Evolutionary conservation across 2,113 vertebrate species (phyloP), one percentile per base, ranked within the genome.

Genomic region (Aegithalos caudatus): DNA sequence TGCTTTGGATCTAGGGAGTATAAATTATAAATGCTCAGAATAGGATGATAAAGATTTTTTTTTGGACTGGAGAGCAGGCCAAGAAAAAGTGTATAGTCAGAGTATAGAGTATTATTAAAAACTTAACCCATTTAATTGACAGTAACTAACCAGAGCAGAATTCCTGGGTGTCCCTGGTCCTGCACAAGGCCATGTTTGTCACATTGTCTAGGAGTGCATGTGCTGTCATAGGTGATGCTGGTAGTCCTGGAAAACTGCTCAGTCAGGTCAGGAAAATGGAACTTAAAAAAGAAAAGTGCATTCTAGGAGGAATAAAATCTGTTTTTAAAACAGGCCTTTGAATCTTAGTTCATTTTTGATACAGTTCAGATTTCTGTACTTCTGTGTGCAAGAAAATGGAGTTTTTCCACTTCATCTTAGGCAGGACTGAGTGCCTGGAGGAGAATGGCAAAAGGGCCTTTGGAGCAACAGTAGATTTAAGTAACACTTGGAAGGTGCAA

Each of bases 381-480:
- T 74, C 18, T 74, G 5, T 58, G 47, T 40, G 54, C n/a, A 61
- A 37, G 66, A 45, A 81, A 65, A 53, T 65, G 5, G 2, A 56
- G 21, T 57, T 72, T 12, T 19, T 73, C 11, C 57, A 1, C 42
- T 74, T 87, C 6, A 3, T 33, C 22, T 11, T 69, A 25, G 72
- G 29, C 19, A 76, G 48, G 50, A 16, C 11, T 38, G 48, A 16
- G 25, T 35, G n/a, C 25, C 0, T 33, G 56, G 31, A 27, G 57
- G 79, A 5, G 48, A 61, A 37, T 8, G 22, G 51, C 83, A 86
- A 54, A 81, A 40, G 65, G 9, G 38, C 56, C 33, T 16, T 58
- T 61, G 5, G 45, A 74, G 45, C n/a, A 65, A 1, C 8, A 5
- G 7, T 0, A 0, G 8, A 3, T 53, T 69, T 25, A 20, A 65